Conservation (phyloP, 2,797 vertebrate genomes). For the Nasua narica region DNA sequence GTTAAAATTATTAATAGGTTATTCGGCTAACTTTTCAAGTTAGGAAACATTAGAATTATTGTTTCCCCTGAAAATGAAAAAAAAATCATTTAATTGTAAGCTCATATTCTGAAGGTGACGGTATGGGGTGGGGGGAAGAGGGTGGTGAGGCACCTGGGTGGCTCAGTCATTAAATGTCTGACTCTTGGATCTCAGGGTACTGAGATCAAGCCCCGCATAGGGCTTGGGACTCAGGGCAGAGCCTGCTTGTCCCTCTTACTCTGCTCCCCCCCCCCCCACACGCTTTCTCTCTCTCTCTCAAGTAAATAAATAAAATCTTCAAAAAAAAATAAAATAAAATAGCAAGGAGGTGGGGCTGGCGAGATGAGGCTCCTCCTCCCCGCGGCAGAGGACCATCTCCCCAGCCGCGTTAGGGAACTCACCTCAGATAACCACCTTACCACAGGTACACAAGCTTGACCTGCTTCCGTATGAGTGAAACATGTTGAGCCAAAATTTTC, state of each 20-base stretch:
- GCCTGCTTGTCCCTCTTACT: background rate
- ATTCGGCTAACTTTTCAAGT: background rate
- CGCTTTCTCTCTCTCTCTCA: background rate
- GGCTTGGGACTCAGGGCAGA: background rate
- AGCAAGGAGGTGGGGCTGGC: rapidly evolving
- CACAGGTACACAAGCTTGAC: background rate
- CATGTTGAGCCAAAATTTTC: background rate
- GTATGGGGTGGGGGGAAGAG: background rate
- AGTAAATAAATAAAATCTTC: background rate
- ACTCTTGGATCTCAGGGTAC: background rate
- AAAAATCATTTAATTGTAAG: background rate
- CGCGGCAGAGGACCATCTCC: background rate
- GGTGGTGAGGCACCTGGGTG: background rate
- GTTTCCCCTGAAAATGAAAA: background rate
- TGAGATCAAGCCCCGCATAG: background rate
- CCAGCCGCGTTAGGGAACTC: background rate
- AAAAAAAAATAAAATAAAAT: background rate
- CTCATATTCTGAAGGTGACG: background rate
- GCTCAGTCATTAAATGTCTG: background rate
- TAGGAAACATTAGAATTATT: background rate
- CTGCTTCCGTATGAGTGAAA: background rate
- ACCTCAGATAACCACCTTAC: background rate
- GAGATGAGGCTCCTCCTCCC: background rate
- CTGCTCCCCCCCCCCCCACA: background rate
- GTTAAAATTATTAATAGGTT: conserved; percentile 8